Evolutionary conservation across 2,888 invertebrate genomes (phyloP).

Genomic region (Drosophila maculinotata): DNA sequence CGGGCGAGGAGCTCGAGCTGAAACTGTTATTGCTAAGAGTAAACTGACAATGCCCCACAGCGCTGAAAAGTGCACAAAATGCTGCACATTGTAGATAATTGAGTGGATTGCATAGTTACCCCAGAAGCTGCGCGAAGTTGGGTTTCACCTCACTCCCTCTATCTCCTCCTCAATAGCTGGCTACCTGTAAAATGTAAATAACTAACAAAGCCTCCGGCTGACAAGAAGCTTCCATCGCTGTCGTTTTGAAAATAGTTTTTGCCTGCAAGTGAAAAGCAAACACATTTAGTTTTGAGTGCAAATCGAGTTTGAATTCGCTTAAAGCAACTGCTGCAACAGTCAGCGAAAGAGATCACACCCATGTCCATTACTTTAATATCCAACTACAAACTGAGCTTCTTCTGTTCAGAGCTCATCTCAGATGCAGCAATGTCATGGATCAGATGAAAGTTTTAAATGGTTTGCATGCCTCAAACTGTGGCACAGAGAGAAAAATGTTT

Average conservation of each 20-base stretch:
- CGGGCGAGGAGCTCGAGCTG: slow-evolving; percentile 8
- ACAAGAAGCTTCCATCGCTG: slow-evolving; percentile 16
- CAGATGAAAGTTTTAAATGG: slow-evolving; percentile 26
- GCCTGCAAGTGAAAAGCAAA: slow-evolving; percentile 72
- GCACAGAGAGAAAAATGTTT: background rate
- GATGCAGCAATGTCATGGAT: background rate
- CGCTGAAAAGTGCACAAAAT: slow-evolving; percentile 62
- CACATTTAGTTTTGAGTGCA: slow-evolving; percentile 76
- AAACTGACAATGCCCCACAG: slow-evolving; percentile 41
- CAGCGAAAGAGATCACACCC: slow-evolving; percentile 1
- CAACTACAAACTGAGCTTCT: slow-evolving; percentile 17
- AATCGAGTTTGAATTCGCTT: slow-evolving; percentile 75
- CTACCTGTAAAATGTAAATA: slow-evolving; percentile 62
- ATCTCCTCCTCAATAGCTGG: background rate
- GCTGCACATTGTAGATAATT: slow-evolving; percentile 62
- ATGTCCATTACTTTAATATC: slow-evolving; percentile 5
- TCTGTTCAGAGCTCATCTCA: slow-evolving; percentile 1
- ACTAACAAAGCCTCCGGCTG: slow-evolving; percentile 60
- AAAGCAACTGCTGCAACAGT: slow-evolving; percentile 51
- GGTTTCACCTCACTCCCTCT: too few species aligned
- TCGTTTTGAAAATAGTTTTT: slow-evolving; percentile 68
- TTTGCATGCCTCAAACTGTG: slow-evolving; percentile 13
- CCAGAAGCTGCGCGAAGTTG: slow-evolving; percentile 8
- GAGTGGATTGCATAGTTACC: slow-evolving; percentile 52
- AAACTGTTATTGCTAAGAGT: slow-evolving; percentile 33